Conservation (phyloP, 2,888 invertebrate species). For the Drosophila paranaensis region DNA sequence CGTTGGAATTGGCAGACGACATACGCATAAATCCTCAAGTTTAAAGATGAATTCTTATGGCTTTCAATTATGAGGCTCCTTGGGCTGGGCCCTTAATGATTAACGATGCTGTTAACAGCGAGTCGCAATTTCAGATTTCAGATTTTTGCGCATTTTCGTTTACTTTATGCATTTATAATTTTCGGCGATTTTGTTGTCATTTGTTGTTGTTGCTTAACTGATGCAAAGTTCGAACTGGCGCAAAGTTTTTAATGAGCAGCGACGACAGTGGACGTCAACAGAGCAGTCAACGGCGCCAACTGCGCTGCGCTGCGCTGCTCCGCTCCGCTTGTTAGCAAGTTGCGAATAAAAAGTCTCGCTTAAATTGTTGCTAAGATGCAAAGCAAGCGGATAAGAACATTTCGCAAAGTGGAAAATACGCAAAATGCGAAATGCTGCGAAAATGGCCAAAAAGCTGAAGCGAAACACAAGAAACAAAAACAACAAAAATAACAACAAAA, state of each 20-base stretch:
- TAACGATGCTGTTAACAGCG: conserved; percentile 16
- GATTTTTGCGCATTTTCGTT: conserved; percentile 53
- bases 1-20: neutral
- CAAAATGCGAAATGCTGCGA: conserved; percentile 9
- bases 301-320: conserved; percentile 21
- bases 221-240: conserved; percentile 70
- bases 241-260: conserved; percentile 77
- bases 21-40: neutral
- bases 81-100: conserved; percentile 6
- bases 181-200: conserved; percentile 23
- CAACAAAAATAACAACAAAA: neutral
- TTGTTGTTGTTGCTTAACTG: conserved; percentile 60
- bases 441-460: conserved; percentile 3
- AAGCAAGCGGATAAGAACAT: conserved; percentile 42
- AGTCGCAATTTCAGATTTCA: conserved; percentile 15
- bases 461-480: neutral
- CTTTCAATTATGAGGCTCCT: neutral
- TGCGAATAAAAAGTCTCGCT: conserved; percentile 35
- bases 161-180: conserved; percentile 74
- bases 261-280: conserved; percentile 63
- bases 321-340: conserved; percentile 48
- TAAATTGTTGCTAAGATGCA: conserved; percentile 62
- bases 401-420: conserved; percentile 12
- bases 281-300: conserved; percentile 3
- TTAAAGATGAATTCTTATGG: neutral